phyloP scores from a whole-genome alignment of 2,888 invertebrate species.

The Sinotaia quadrata region DNA sequence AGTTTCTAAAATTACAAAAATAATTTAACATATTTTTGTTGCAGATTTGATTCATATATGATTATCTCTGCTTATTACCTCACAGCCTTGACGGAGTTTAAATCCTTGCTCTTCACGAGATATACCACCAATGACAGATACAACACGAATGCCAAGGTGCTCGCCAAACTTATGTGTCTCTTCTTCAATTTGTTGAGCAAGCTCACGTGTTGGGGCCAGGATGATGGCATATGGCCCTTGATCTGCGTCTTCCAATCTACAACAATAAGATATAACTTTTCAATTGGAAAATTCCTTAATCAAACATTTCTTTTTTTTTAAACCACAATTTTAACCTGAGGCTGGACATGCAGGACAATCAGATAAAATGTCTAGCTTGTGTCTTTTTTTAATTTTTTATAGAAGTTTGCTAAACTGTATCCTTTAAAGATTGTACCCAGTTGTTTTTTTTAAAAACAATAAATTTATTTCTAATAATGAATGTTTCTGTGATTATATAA shows the following conservation, averaged over 20 bases:
- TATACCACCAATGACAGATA: slow-evolving; percentile 75
- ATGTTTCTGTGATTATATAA: no score
- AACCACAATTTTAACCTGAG: background rate
- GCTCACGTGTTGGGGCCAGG: slow-evolving; percentile 98
- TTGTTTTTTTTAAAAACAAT: no score
- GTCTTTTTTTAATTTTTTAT: no score
- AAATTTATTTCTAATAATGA: no score
- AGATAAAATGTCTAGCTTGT: background rate
- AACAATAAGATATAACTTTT: no score
- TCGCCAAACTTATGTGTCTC: slow-evolving; percentile 98
- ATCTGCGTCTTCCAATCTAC: slow-evolving; percentile 73
- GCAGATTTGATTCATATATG: no score
- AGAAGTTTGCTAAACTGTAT: no score
- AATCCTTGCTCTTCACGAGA: slow-evolving; percentile 99
- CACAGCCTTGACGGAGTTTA: slow-evolving; percentile 94
- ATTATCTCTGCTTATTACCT: slow-evolving; percentile 76
- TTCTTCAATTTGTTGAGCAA: slow-evolving; percentile 99
- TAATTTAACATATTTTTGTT: no score
- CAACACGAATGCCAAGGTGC: slow-evolving; percentile 67
- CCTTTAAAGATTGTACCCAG: no score
- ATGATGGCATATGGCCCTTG: slow-evolving; percentile 98
- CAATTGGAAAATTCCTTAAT: slow-evolving; percentile 2
- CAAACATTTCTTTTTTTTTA: no score
- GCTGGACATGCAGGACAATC: background rate
- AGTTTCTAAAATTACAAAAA: no score